phyloP scores from a whole-genome alignment of 1,140 invertebrate genomes.

The Microplitis demolitor region DNA sequence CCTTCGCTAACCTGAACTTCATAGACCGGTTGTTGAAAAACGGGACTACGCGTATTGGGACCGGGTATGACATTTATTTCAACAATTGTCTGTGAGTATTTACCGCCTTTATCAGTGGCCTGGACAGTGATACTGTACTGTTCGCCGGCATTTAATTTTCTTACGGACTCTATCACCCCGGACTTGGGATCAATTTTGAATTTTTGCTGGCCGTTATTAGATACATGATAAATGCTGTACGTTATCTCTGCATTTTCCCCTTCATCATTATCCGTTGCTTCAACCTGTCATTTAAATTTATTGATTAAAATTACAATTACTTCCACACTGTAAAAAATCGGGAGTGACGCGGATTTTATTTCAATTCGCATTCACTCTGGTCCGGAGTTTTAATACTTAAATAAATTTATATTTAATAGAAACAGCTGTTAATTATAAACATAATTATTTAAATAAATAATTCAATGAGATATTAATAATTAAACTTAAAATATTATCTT shows the following conservation, averaged over 20 bases:
- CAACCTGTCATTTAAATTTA: constrained; percentile 60
- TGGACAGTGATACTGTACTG: constrained; percentile 87
- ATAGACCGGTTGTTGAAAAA: constrained; percentile 79
- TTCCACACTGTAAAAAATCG: not conserved
- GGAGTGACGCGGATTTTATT: no score
- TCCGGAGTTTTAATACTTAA: no score
- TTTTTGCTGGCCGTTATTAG: constrained; percentile 84
- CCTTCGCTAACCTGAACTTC: constrained; percentile 88
- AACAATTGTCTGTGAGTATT: constrained; percentile 80
- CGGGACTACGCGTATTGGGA: constrained; percentile 82
- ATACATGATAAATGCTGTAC: constrained; percentile 87
- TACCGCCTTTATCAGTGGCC: constrained; percentile 73
- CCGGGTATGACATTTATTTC: constrained; percentile 81
- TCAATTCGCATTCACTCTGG: no score
- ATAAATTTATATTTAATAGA: no score
- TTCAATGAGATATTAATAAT: no score
- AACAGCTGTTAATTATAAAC: no score
- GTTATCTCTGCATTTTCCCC: constrained; percentile 81
- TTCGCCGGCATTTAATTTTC: constrained; percentile 81
- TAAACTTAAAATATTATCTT: no score
- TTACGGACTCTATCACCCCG: constrained; percentile 77
- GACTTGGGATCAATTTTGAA: constrained; percentile 83
- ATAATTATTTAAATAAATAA: no score
- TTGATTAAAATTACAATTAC: not conserved
- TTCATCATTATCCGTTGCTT: constrained; percentile 84